Evolutionary conservation across 2,113 vertebrate species (phyloP).

Genomic region (Physeter macrocephalus): DNA sequence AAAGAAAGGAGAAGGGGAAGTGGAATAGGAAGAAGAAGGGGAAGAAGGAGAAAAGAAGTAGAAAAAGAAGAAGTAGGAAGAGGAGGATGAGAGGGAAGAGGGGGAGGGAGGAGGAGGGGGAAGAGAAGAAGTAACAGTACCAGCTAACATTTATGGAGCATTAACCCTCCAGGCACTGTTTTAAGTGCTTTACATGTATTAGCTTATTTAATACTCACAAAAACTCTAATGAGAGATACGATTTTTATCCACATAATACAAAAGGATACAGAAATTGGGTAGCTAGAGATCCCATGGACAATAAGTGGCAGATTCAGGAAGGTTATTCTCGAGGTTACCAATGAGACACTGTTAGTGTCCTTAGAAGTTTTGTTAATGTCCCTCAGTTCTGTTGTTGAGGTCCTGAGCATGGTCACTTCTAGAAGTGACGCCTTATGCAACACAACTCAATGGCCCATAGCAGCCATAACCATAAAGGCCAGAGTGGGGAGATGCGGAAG

Average conservation of each 20-base stretch:
- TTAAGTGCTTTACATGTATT: not conserved
- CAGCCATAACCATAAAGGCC: not conserved
- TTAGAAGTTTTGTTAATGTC: not conserved
- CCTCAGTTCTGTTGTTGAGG: not conserved
- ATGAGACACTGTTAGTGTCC: not conserved
- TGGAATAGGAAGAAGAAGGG: not conserved
- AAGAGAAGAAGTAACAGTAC: not conserved
- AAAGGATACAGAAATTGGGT: not conserved
- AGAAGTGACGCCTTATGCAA: not conserved
- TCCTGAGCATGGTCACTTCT: not conserved
- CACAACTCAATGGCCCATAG: not conserved
- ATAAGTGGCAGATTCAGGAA: not conserved
- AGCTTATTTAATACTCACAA: not conserved
- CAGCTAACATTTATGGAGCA: not conserved
- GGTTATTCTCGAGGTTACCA: not conserved
- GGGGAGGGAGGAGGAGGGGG: not conserved
- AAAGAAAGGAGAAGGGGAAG: not conserved
- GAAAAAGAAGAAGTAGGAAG: not conserved
- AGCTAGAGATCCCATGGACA: not conserved
- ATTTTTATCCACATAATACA: not conserved
- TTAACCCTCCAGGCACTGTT: not conserved
- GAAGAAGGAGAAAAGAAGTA: not conserved
- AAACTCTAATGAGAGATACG: not conserved
- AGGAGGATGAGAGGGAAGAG: not conserved
- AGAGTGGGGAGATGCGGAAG: not conserved